Evolutionary conservation across 2,888 invertebrate genomes (phyloP).

Genomic region (Mythimna impura): DNA sequence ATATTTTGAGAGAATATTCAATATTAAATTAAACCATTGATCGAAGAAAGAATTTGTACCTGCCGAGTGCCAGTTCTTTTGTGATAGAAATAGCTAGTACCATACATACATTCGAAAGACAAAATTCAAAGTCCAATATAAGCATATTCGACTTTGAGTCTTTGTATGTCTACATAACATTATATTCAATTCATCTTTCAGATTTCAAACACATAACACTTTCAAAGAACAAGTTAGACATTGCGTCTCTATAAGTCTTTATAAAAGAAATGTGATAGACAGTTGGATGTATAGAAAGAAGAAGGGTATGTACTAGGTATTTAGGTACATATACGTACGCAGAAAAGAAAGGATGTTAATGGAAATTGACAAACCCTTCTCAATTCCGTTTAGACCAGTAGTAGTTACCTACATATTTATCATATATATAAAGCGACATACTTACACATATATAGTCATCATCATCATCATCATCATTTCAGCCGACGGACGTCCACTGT

Average conservation of each 20-base stretch:
- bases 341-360: not conserved
- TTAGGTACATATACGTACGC: not conserved
- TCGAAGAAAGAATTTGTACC: slow-evolving; percentile 16
- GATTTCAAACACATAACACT: slow-evolving; percentile 10
- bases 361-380: not conserved
- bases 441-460: too few species aligned
- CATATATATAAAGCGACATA: too few species aligned
- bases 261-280: not conserved
- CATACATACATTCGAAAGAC: not conserved
- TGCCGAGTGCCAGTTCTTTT: not conserved
- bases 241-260: not conserved
- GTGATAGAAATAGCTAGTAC: not conserved
- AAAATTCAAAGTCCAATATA: not conserved
- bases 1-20: slow-evolving; percentile 34
- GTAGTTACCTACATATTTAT: too few species aligned
- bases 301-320: not conserved
- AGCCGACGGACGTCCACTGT: too few species aligned
- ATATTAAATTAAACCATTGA: slow-evolving; percentile 34
- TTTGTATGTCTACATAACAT: too few species aligned
- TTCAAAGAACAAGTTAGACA: slow-evolving; percentile 6
- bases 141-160: too few species aligned
- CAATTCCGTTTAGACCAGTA: too few species aligned
- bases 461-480: too few species aligned
- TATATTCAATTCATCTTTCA: not conserved
- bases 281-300: not conserved